Evolutionary conservation across 2,797 vertebrate species (phyloP).

Genomic region (Falco rusticolus): DNA sequence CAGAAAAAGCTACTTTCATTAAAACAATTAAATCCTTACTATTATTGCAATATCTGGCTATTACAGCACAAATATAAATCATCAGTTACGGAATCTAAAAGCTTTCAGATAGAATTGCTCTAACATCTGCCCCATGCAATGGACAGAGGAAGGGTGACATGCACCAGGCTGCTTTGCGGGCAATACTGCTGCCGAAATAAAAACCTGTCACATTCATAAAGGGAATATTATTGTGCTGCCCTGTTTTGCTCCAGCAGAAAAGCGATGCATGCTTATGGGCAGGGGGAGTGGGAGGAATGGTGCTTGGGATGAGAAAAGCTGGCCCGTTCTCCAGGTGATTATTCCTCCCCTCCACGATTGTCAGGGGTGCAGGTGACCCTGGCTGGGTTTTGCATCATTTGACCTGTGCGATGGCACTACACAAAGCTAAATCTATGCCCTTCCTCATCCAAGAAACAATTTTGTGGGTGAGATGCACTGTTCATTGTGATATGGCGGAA

Average conservation of each 20-base stretch:
- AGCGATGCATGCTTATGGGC: neutral
- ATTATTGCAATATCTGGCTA: neutral
- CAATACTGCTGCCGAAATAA: neutral
- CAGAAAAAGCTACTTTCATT: constrained; percentile 29
- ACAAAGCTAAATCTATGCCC: neutral
- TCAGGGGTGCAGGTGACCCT: accelerated
- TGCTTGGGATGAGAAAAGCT: neutral
- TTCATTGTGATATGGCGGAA: neutral
- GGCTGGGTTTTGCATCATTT: neutral
- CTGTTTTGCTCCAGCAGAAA: neutral
- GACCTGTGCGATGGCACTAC: neutral
- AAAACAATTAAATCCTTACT: constrained; percentile 46
- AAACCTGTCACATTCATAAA: neutral
- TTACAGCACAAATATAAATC: constrained; percentile 32
- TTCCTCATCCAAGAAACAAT: neutral
- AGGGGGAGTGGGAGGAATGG: neutral
- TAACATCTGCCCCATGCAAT: neutral
- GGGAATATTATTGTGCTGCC: neutral
- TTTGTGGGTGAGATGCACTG: neutral
- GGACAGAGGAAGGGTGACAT: neutral
- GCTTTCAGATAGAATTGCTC: constrained; percentile 28
- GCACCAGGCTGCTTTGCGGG: accelerated
- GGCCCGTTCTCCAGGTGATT: neutral
- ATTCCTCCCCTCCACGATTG: neutral
- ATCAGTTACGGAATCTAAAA: constrained; percentile 31